Evolutionary conservation across 2,797 vertebrate genomes (phyloP).

Genomic region (Ctenopoma multispine): DNA sequence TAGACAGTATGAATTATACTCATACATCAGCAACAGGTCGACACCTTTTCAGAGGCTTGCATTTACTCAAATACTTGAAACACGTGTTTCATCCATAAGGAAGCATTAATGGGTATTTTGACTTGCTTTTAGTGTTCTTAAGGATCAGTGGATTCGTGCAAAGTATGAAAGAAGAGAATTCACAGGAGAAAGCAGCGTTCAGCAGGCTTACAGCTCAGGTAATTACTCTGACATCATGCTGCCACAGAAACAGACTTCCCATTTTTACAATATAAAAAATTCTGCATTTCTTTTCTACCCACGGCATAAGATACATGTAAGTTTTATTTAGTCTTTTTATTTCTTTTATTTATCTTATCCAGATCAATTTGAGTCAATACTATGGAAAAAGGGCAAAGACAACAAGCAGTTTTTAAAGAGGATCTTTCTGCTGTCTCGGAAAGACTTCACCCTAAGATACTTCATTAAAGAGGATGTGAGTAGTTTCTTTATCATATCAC

Average conservation of each 20-base stretch:
- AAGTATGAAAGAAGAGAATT: constrained; percentile 93
- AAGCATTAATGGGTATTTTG: neutral
- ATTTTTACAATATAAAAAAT: neutral
- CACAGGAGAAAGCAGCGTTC: constrained; percentile 74
- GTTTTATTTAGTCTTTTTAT: neutral
- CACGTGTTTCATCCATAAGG: neutral
- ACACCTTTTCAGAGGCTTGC: neutral
- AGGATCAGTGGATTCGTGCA: constrained; percentile 92
- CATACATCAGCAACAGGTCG: neutral
- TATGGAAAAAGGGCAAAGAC: constrained; percentile 91
- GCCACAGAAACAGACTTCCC: neutral
- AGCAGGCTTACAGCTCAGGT: constrained; percentile 83
- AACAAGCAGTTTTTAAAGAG: constrained; percentile 87
- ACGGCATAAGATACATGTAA: neutral
- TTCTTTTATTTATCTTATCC: constrained; percentile 13
- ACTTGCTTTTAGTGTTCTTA: constrained; percentile 86
- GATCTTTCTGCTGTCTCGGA: constrained; percentile 85
- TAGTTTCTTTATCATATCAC: constrained; percentile 18
- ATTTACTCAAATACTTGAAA: neutral
- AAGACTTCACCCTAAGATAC: constrained; percentile 90
- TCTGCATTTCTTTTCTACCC: neutral
- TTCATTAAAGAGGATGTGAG: constrained; percentile 90
- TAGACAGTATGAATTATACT: neutral
- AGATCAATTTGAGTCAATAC: constrained; percentile 85
- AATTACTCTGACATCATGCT: neutral